Conservation (phyloP, 2,113 vertebrate species). For the Corapipo altera region DNA sequence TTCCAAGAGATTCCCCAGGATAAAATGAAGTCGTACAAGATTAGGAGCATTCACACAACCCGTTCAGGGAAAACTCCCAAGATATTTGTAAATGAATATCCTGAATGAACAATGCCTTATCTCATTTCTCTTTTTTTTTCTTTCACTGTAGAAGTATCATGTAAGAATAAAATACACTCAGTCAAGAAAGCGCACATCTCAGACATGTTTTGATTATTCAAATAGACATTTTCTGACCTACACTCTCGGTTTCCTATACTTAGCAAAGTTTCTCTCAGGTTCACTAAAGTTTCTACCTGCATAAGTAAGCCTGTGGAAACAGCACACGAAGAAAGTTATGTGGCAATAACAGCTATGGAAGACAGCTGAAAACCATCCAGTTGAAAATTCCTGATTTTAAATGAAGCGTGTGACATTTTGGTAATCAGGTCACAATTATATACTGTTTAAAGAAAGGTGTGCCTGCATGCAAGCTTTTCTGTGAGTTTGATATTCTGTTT, state of each 20-base stretch:
- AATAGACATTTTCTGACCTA: neutral
- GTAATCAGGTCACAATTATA: rapidly evolving
- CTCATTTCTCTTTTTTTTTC: neutral
- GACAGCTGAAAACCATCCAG: neutral
- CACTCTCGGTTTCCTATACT: neutral
- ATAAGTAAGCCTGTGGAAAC: neutral
- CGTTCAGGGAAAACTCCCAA: neutral
- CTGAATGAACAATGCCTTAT: neutral
- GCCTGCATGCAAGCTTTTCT: neutral
- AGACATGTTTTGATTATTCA: neutral
- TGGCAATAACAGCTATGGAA: neutral
- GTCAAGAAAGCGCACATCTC: neutral
- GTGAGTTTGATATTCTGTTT: neutral
- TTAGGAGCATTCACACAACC: neutral
- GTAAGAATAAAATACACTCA: neutral
- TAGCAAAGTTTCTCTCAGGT: neutral
- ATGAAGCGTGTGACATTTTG: neutral
- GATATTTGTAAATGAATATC: neutral
- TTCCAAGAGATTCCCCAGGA: neutral
- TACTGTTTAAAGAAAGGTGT: neutral
- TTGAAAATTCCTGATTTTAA: neutral
- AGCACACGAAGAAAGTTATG: neutral
- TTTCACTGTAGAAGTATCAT: neutral
- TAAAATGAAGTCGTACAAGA: neutral
- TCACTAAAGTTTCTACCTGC: neutral